Conservation (phyloP, 2,113 vertebrate species). For the Vombatus ursinus region DNA sequence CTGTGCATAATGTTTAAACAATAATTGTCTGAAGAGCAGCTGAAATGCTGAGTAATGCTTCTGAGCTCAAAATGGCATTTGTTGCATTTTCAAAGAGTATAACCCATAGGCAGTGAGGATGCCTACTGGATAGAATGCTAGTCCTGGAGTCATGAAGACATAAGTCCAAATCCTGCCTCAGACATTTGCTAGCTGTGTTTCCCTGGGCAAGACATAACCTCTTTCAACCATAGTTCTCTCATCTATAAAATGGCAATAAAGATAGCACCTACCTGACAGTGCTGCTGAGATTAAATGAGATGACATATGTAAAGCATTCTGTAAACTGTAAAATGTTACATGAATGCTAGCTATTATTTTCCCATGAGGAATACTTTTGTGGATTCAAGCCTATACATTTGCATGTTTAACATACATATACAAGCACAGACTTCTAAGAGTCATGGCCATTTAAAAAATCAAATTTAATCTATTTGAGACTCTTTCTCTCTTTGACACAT, state of each 20-base stretch:
- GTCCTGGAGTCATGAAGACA: neutral
- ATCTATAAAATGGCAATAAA: neutral
- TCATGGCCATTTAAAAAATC: neutral
- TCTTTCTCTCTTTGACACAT: constrained; percentile 20
- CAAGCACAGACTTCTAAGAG: neutral
- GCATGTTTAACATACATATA: neutral
- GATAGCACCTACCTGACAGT: neutral
- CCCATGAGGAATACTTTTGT: neutral
- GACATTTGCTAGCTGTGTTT: neutral
- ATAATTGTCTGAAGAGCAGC: neutral
- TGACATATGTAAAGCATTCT: neutral
- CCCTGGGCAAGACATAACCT: neutral
- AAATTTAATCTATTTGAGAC: constrained; percentile 41
- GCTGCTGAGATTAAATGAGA: neutral
- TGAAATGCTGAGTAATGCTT: constrained; percentile 37
- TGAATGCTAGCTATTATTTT: neutral
- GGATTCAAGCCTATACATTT: neutral
- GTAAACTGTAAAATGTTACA: neutral
- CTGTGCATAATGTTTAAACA: neutral
- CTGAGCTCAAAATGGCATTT: constrained; percentile 30
- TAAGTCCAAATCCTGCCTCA: neutral
- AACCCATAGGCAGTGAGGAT: neutral
- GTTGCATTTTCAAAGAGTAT: neutral
- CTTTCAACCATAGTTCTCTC: neutral
- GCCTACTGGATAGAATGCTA: neutral